These are phyloP conservation scores for Netelia fuscicornis DNA, from an alignment of 2,888 invertebrate genomes.

Conservation along the genomic window DNA sequence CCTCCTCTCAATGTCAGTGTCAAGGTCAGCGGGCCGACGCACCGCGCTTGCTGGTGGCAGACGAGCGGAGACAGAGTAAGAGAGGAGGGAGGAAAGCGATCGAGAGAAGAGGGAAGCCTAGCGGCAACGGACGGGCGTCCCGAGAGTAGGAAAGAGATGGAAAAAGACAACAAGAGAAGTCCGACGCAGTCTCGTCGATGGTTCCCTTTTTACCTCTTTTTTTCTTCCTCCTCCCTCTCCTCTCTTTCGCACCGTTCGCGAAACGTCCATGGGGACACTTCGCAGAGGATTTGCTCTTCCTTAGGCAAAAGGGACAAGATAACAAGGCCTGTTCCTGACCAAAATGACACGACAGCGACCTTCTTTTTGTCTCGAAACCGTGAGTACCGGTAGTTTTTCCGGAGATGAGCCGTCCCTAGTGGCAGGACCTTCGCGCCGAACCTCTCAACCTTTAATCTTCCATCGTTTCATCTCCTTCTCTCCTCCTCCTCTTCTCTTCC, in stretches of 20 bases:
- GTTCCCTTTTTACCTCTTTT: slow-evolving; percentile 31
- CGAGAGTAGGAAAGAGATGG: slow-evolving; percentile 33
- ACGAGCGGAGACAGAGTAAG: slow-evolving; percentile 56
- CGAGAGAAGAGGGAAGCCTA: background rate
- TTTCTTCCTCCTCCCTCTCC: slow-evolving; percentile 48
- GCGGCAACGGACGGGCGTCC: slow-evolving; percentile 36
- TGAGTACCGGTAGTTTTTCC: slow-evolving; percentile 1
- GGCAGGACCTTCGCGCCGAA: slow-evolving; percentile 68
- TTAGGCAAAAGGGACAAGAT: too few species aligned
- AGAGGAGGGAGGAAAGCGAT: background rate
- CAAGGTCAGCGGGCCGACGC: slow-evolving; percentile 84
- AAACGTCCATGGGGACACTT: background rate
- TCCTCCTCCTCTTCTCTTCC: slow-evolving; percentile 33
- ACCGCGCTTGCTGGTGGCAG: slow-evolving; percentile 73
- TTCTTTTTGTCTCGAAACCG: too few species aligned
- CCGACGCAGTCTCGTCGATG: slow-evolving; percentile 21
- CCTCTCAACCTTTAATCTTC: slow-evolving; percentile 54
- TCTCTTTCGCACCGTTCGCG: slow-evolving; percentile 40
- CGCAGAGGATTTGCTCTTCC: too few species aligned
- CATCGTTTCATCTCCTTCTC: slow-evolving; percentile 60
- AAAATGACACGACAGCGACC: too few species aligned
- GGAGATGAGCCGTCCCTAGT: slow-evolving; percentile 47
- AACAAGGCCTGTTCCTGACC: too few species aligned
- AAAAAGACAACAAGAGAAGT: slow-evolving; percentile 22
- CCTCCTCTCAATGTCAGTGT: slow-evolving; percentile 83